Evolutionary conservation across 1,140 invertebrate species (phyloP).

Genomic region (Mactra quadrangularis): DNA sequence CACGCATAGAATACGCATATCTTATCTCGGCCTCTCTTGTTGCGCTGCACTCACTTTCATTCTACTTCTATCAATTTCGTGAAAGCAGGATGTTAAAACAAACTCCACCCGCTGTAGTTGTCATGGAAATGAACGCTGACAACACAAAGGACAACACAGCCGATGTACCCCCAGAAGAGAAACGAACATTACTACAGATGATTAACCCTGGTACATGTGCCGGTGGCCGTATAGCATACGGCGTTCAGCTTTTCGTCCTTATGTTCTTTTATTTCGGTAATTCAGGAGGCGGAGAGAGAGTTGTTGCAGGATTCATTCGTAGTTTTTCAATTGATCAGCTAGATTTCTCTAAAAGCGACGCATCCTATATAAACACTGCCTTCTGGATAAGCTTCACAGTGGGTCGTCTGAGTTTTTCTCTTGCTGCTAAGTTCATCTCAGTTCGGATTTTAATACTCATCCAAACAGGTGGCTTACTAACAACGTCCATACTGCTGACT

Average conservation of each 20-base stretch:
- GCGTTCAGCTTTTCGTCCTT: slow-evolving; percentile 61
- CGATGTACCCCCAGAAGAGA: not conserved
- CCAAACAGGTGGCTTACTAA: slow-evolving; percentile 53
- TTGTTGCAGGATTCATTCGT: slow-evolving; percentile 69
- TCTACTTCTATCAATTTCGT: slow-evolving; percentile 59
- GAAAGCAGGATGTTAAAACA: not conserved
- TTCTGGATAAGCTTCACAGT: slow-evolving; percentile 72
- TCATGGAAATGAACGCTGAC: not conserved
- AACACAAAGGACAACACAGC: not conserved
- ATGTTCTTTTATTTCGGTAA: slow-evolving; percentile 68
- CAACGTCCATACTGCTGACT: slow-evolving; percentile 55
- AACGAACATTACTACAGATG: slow-evolving; percentile 44
- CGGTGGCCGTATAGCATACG: slow-evolving; percentile 60
- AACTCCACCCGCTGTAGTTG: not conserved
- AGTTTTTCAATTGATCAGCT: slow-evolving; percentile 66
- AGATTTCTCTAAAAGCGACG: slow-evolving; percentile 59
- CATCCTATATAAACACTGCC: slow-evolving; percentile 63
- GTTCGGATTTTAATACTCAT: slow-evolving; percentile 64
- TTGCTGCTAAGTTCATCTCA: slow-evolving; percentile 64
- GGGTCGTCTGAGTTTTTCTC: slow-evolving; percentile 62
- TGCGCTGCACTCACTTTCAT: slow-evolving; percentile 50
- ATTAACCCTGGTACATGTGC: slow-evolving; percentile 68
- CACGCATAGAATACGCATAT: slow-evolving; percentile 68
- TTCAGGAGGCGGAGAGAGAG: slow-evolving; percentile 67
- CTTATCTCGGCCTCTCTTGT: slow-evolving; percentile 62